A percentile compares a stretch with the other conserved stretches of the same genome.
These are phyloP conservation scores for Subacronicta megacephala DNA, from an alignment of 2,888 invertebrate species.

Conservation along the genomic window DNA sequence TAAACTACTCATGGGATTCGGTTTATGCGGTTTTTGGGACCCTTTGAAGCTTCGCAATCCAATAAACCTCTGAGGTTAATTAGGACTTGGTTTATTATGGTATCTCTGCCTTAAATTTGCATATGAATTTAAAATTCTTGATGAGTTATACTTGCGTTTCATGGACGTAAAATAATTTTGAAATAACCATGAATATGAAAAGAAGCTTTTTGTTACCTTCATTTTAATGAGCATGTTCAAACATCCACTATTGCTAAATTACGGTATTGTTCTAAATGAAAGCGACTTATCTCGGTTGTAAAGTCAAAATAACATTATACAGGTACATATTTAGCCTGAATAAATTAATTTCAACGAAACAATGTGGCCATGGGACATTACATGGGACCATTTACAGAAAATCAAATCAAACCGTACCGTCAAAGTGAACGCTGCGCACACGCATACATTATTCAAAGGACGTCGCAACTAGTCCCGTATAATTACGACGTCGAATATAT, in stretches of 20 bases:
- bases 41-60: conserved; percentile 13
- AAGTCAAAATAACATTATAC: background rate
- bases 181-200: conserved; percentile 17
- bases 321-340: conserved; percentile 29
- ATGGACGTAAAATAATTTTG: conserved; percentile 6
- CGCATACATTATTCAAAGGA: conserved; percentile 77
- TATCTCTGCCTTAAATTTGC: conserved; percentile 7
- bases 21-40: conserved; percentile 26
- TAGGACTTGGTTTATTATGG: conserved; percentile 5
- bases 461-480: conserved; percentile 69
- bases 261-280: background rate
- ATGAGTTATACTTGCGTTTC: conserved; percentile 2
- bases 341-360: conserved; percentile 43
- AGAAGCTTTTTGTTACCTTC: no score
- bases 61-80: conserved; percentile 24
- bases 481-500: conserved; percentile 79
- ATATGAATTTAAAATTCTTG: conserved; percentile 19
- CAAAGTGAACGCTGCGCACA: conserved; percentile 54
- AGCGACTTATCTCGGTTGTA: background rate
- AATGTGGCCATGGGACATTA: conserved; percentile 29
- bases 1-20: conserved; percentile 17
- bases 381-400: conserved; percentile 58
- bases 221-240: no score
- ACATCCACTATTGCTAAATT: conserved; percentile 5
- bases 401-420: conserved; percentile 63